phyloP scores from a whole-genome alignment of 2,888 invertebrate genomes.

The Drosophila falleni region DNA sequence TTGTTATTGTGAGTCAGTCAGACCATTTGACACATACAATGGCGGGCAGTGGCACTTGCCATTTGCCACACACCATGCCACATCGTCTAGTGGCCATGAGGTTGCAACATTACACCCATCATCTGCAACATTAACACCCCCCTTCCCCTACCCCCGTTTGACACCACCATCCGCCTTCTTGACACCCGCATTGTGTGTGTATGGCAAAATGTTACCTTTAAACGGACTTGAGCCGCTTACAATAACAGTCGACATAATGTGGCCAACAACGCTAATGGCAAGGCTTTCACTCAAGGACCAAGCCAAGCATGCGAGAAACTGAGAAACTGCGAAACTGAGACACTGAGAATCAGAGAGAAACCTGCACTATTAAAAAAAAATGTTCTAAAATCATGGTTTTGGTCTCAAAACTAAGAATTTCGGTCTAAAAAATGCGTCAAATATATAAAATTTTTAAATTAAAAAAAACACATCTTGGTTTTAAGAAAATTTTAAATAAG shows the following conservation, averaged over 20 bases:
- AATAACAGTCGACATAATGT: constrained; percentile 40
- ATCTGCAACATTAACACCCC: neutral
- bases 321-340: neutral
- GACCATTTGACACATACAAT: constrained; percentile 53
- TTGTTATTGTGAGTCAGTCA: constrained; percentile 37
- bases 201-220: constrained; percentile 33
- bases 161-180: neutral
- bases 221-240: constrained; percentile 33
- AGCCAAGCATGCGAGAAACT: neutral
- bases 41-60: constrained; percentile 19
- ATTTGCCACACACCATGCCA: neutral
- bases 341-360: neutral
- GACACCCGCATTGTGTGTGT: constrained; percentile 5
- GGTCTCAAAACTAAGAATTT: too few relatives aligned
- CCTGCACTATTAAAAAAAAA: too few relatives aligned
- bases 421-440: too few relatives aligned
- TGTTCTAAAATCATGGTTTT: too few relatives aligned
- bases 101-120: constrained; percentile 14
- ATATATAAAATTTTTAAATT: too few relatives aligned
- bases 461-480: too few relatives aligned
- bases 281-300: constrained; percentile 38
- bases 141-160: neutral
- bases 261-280: constrained; percentile 48
- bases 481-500: too few relatives aligned
- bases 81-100: constrained; percentile 16